Evolutionary conservation across 2,797 vertebrate genomes (phyloP), one percentile per base, ranked within the genome.

Genomic region (Aldrovandia affinis): DNA sequence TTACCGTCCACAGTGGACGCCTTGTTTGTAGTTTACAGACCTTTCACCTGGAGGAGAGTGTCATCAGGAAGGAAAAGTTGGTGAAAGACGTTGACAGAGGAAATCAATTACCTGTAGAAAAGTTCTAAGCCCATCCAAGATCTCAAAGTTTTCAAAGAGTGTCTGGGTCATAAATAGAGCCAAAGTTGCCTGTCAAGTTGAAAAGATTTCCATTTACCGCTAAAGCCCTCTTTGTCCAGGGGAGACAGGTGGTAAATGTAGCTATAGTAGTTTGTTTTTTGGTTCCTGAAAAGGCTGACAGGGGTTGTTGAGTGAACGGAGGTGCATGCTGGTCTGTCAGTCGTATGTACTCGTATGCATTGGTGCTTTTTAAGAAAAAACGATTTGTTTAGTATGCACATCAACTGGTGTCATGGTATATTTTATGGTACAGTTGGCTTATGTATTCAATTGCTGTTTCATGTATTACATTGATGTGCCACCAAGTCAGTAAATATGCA

Each of bases 91-190:
- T 25, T 83, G 73, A 61, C 25, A 39, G 54, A n/a, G n/a, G 55
- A 83, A 83, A 83, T 83, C 73, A 59, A 47, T 47, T 77, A 30
- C 54, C 63, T 73, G 81, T 50, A 65, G 57, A 63, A 44, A 81
- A 44, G 33, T 44, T 82, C 18, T 75, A 57, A 55, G 65, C 20
- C 5, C 57, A 78, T 61, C 5, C 0, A 18, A 33, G 54, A 30
- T 36, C 22, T 55, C 47, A 59, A n/a, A 83, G 33, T 30, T 52
- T 75, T 39, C 1, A 83, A 39, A 77, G 20, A 73, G 33, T n/a
- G 68, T 39, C 8, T 59, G 82, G 25, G 52, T 30, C 70, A 77
- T 47, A 44, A 77, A 75, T 30, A 59, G 54, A 57, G 52, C 28
- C 3, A 50, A n/a, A 61, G 68, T 25, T 77, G 52, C 52, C 36